phyloP scores from a whole-genome alignment of 1,140 invertebrate species.

The Drosophila busckii region DNA sequence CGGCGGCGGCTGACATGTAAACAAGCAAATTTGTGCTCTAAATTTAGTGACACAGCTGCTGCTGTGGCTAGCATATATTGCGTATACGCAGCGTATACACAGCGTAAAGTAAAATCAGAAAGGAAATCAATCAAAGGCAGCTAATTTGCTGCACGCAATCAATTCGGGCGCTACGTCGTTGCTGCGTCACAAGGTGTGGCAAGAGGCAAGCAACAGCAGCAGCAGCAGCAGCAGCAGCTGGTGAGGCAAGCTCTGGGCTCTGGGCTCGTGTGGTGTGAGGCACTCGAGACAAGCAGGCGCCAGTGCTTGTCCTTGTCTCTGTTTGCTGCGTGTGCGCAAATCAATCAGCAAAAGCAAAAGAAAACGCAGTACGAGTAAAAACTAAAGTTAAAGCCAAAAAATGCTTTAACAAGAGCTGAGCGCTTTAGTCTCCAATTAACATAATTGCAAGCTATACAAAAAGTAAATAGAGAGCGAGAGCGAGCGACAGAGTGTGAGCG shows the following conservation, averaged over 20 bases:
- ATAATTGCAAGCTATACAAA: slow-evolving; percentile 48
- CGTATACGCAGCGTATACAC: slow-evolving; percentile 30
- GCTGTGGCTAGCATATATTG: too few species aligned
- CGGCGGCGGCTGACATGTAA: too few species aligned
- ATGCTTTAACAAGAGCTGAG: slow-evolving; percentile 53
- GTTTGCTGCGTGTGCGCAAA: slow-evolving; percentile 18
- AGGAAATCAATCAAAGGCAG: slow-evolving; percentile 64
- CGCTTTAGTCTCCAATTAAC: slow-evolving; percentile 73
- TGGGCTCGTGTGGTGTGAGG: slow-evolving; percentile 19
- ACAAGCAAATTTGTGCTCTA: too few species aligned
- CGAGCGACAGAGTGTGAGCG: not conserved
- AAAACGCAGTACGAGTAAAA: slow-evolving; percentile 7
- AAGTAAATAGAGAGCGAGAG: not conserved
- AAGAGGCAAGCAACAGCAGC: too few species aligned
- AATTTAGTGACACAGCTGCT: too few species aligned
- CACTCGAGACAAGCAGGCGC: slow-evolving; percentile 53
- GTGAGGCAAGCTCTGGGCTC: slow-evolving; percentile 35
- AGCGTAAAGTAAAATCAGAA: slow-evolving; percentile 31
- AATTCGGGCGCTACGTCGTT: slow-evolving; percentile 18
- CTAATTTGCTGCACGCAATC: slow-evolving; percentile 64
- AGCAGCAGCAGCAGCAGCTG: slow-evolving; percentile 37
- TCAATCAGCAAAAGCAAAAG: slow-evolving; percentile 46
- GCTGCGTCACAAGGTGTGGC: slow-evolving; percentile 45
- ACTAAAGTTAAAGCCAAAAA: slow-evolving; percentile 9
- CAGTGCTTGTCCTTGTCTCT: slow-evolving; percentile 22